These are phyloP conservation scores for Rosalia funebris DNA, from an alignment of 2,888 invertebrate species.

Conservation along the genomic window DNA sequence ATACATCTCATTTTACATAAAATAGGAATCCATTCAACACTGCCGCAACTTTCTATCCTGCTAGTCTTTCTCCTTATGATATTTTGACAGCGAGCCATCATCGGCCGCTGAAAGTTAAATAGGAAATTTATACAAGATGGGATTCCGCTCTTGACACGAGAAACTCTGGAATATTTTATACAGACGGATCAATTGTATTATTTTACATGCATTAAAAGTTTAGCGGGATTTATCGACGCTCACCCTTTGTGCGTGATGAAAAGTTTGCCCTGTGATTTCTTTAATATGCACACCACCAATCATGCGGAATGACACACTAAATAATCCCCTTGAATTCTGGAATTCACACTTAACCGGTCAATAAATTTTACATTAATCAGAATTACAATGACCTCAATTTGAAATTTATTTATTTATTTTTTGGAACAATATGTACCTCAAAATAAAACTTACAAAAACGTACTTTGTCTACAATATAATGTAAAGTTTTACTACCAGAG, in stretches of 20 bases:
- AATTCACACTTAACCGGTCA: too few species aligned
- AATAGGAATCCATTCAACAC: slow-evolving; percentile 46
- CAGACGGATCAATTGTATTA: slow-evolving; percentile 35
- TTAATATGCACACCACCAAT: not conserved
- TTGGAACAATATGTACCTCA: too few species aligned
- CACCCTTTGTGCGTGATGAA: not conserved
- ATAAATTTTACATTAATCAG: too few species aligned
- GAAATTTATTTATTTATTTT: too few species aligned
- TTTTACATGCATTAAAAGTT: slow-evolving; percentile 39
- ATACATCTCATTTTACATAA: slow-evolving; percentile 43
- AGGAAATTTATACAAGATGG: slow-evolving; percentile 42
- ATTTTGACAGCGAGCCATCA: slow-evolving; percentile 40
- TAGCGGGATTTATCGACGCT: not conserved
- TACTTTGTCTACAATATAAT: too few species aligned
- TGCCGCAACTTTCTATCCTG: slow-evolving; percentile 36
- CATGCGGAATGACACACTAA: too few species aligned
- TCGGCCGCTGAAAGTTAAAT: slow-evolving; percentile 40
- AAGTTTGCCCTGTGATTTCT: not conserved
- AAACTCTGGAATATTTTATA: slow-evolving; percentile 33
- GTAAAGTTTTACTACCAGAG: too few species aligned
- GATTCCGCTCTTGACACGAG: slow-evolving; percentile 27
- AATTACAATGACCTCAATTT: too few species aligned
- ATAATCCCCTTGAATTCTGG: too few species aligned
- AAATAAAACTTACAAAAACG: too few species aligned
- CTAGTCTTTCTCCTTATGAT: slow-evolving; percentile 39